These are phyloP conservation scores for Acanthochromis polyacanthus DNA, from an alignment of 2,113 vertebrate genomes.

Conservation along the genomic window DNA sequence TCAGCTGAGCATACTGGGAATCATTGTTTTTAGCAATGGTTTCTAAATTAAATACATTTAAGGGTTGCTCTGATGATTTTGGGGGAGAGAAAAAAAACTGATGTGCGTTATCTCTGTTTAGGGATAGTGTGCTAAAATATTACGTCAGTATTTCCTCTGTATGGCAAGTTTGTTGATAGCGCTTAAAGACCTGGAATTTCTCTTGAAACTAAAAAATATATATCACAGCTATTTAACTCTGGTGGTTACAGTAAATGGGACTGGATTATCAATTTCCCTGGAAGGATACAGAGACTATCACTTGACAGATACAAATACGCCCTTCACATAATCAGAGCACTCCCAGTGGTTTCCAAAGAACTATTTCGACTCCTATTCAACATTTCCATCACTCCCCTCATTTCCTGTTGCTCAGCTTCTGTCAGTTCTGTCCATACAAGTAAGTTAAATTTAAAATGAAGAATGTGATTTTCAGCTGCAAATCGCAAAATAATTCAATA, in stretches of 20 bases:
- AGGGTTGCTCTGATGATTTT: too few relatives aligned
- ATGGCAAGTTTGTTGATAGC: too few relatives aligned
- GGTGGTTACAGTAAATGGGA: background rate
- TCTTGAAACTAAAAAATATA: background rate
- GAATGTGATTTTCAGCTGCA: background rate
- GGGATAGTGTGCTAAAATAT: too few relatives aligned
- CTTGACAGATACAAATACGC: background rate
- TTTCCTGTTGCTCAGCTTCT: background rate
- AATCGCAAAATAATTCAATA: background rate
- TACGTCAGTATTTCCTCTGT: too few relatives aligned
- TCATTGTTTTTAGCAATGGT: background rate
- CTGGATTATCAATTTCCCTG: background rate
- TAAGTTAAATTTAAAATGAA: background rate
- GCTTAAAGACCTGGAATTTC: too few relatives aligned
- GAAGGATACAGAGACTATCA: background rate
- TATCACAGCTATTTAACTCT: too few relatives aligned
- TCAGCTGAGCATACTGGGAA: background rate
- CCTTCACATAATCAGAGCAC: background rate
- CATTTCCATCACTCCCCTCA: background rate
- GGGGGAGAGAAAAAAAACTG: too few relatives aligned
- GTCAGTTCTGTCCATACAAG: background rate
- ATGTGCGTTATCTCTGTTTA: too few relatives aligned
- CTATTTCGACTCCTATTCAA: background rate
- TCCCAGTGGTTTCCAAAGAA: slow-evolving; percentile 24
- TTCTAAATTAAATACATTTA: background rate